Conservation (phyloP, 2,888 invertebrate genomes). For the Eupithecia dodoneata region DNA sequence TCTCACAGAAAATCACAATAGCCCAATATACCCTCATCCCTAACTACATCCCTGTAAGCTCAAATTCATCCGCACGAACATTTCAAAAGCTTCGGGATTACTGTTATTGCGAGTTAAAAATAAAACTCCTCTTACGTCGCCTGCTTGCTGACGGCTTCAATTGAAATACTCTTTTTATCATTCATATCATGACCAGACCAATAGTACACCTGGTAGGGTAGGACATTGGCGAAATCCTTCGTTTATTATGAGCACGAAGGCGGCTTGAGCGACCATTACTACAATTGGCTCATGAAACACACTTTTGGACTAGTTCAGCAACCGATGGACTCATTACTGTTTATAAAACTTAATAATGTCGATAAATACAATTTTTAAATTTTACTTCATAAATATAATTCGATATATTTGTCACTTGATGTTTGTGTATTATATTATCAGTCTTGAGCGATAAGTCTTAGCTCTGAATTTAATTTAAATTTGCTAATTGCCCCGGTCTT, state of each 20-base stretch:
- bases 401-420: too few species aligned
- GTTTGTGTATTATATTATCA: too few species aligned
- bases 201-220: neutral
- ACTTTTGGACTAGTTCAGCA: neutral
- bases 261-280: neutral
- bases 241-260: neutral
- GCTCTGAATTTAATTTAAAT: too few species aligned
- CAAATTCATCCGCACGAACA: constrained; percentile 28
- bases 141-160: constrained; percentile 17
- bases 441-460: too few species aligned
- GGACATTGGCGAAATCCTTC: neutral
- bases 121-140: constrained; percentile 20
- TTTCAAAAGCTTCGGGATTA: constrained; percentile 32
- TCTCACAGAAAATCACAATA: neutral
- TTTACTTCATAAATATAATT: too few species aligned
- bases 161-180: constrained; percentile 15
- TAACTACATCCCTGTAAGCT: constrained; percentile 17
- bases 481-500: too few species aligned
- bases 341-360: neutral
- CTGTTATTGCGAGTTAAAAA: constrained; percentile 32
- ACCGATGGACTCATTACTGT: neutral
- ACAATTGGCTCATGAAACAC: neutral
- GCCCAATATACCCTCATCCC: neutral
- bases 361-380: too few species aligned
- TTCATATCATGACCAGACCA: neutral